Conservation (phyloP, 2,888 invertebrate genomes). For the Tenthredo amoena region DNA sequence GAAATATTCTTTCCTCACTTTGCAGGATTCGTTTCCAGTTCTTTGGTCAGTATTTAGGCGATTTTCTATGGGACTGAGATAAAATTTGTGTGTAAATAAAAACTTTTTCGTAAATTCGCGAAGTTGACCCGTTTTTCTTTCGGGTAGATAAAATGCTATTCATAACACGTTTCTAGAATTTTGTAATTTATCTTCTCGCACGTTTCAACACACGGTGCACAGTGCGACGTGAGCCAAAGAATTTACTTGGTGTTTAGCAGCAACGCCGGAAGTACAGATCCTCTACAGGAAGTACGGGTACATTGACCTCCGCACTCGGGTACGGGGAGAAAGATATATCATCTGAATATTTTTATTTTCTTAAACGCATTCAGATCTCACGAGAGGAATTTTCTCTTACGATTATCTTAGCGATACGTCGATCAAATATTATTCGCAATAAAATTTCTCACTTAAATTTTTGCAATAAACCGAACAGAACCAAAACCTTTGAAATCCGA, state of each 20-base stretch:
- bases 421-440: neutral
- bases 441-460: neutral
- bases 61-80: neutral
- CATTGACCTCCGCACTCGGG: constrained; percentile 14
- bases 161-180: constrained; percentile 25
- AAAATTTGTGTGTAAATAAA: neutral
- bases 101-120: neutral
- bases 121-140: neutral
- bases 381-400: neutral
- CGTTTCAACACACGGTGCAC: neutral
- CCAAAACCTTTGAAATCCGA: neutral
- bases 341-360: neutral
- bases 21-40: neutral
- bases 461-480: neutral
- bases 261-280: constrained; percentile 19
- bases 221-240: neutral
- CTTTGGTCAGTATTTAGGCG: neutral
- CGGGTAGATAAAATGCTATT: neutral
- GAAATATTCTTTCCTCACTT: neutral
- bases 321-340: neutral
- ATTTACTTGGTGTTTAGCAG: constrained; percentile 19
- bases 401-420: neutral
- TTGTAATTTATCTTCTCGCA: constrained; percentile 4
- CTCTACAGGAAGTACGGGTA: constrained; percentile 36
- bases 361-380: neutral